Evolutionary conservation across 1,140 invertebrate species (phyloP), one percentile per base, ranked within the genome.

Genomic region (Telenomus remus): DNA sequence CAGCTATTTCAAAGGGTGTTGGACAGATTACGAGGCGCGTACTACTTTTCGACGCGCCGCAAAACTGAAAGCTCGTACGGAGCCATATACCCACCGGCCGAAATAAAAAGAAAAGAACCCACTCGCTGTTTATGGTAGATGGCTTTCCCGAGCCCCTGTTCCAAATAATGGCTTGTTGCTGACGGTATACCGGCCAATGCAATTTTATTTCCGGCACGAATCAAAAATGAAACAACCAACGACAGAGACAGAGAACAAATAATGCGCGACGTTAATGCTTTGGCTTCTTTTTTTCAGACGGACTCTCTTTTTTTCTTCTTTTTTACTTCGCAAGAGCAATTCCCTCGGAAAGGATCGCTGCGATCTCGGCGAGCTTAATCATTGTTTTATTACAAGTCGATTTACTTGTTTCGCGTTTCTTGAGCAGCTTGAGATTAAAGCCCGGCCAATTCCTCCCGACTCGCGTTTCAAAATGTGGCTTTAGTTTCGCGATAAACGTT

Each of bases 1-100:
- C 57, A 74, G 71, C 70, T 77, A 77, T 79, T 79, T 79, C 74
- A 74, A 79, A 77, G 70, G 74, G 78, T 79, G 78, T 79, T 65
- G 74, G 74, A 79, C 74, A 77, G 68, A 79, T 79, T 79, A 79
- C 71, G 78, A 77, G 76, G 54, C 70, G 60, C 70, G 70, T 65
- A 68, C 76, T 78, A 78, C 76, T 78, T 78, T 78, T 78, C 69
- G 66, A 78, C 70, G 70, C 2, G 60, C 61, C 60, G 64, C 66
- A 27, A 27, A 78, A 78, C 70, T 74, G 65, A 74, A 74, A 78
- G 70, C 70, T 78, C 70, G 60, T 72, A 68, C 71, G 70, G 44
- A 71, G 49, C 59, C 57, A 72, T 73, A 76, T 63, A 59, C 63
- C 47, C 66, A 57, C 66, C 57, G 63, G 69, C 66, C 34, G 65